Evolutionary conservation across 1,140 invertebrate species (phyloP), one percentile per base, ranked within the genome.

Genomic region (Dendrolimus kikuchii): DNA sequence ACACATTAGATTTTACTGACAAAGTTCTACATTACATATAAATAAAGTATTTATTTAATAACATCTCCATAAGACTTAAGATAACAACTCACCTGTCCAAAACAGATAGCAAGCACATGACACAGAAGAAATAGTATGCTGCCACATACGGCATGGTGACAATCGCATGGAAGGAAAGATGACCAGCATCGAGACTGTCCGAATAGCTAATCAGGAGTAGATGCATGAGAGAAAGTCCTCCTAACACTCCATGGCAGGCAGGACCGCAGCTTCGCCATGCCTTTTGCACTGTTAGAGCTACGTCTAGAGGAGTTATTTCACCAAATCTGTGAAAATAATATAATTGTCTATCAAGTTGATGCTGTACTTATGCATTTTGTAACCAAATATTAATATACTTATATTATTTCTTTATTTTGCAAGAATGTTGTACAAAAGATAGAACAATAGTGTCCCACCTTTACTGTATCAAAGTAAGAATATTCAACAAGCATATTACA

Each of bases 141-240:
- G 85, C 84, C 2, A 87, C 85, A 53, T 88, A 88, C 4, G 87
- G 87, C 81, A 88, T 84, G 0, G 85, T 83, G 5, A 86, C 79
- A 0, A 84, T 79, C 0, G 85, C 74, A 47, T 87, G 87, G 59
- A 88, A 88, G 0, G 87, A 87, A n/a, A 88, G 62, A 48, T 88
- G 87, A 0, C 78, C 79, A 5, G 81, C 80, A 40, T 83, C 82
- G 7, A 86, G 50, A 6, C 81, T 72, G 44, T 88, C 87, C 0
- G 85, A 83, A 40, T 81, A 87, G 53, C 81, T 78, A 53, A 88
- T 79, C 0, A 87, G 69, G 0, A 88, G 64, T 0, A 87, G 68
- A 42, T 88, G 87, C 84, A 88, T 81, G 0, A 88, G 62, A 0
- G 82, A 77, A 6, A 88, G 51, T 0, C 87, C 87, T 5, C 81